Base-by-base conservation (phyloP, 2,113 vertebrate genomes). In the Phasianus colchicus region DNA sequence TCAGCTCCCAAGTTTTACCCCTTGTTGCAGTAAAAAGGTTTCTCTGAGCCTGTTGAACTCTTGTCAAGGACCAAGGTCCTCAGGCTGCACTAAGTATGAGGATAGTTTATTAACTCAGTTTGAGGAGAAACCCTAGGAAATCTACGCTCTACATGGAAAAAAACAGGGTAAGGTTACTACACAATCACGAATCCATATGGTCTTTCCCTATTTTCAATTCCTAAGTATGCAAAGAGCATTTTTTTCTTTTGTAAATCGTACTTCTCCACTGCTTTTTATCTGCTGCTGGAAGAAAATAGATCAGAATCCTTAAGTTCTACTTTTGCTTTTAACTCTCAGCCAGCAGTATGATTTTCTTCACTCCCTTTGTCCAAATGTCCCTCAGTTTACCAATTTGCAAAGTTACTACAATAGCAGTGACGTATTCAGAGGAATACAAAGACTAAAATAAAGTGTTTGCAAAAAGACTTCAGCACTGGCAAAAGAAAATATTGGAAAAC, bases 361-460 rank as follows among this genome's bases (percentile, higher is more conserved):
- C 64, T 91, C 25, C 34, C 61, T 74, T 30, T 63, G 40, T 45
- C 47, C 75, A 70, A 82, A 16, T 9, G 25, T 88, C 77, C 76
- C 80, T 96, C 93, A 91, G 91, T 96, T 96, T 95, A 93, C 83
- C 83, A 79, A 9, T 71, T 71, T 83, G 6, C 32, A 43, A 94
- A 93, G 65, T 32, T 52, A 48, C 48, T 54, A 43, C 45, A 80
- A 27, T 40, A 74, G 89, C 65, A 78, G 57, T 0, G 0, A 47
- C 9, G 24, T 57, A 43, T 38, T 54, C 60, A 36, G 30, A 70
- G 52, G 71, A 76, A 76, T 30, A 9, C 21, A 60, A 34, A 79
- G 38, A 83, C 32, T 45, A 88, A 78, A 90, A 83, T 25, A 58
- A 88, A 27, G 45, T 91, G 55, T 83, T 91, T 83, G 43, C 43